These are phyloP conservation scores for Schizotus pectinicornis DNA, from an alignment of 2,888 invertebrate genomes.

Conservation along the genomic window DNA sequence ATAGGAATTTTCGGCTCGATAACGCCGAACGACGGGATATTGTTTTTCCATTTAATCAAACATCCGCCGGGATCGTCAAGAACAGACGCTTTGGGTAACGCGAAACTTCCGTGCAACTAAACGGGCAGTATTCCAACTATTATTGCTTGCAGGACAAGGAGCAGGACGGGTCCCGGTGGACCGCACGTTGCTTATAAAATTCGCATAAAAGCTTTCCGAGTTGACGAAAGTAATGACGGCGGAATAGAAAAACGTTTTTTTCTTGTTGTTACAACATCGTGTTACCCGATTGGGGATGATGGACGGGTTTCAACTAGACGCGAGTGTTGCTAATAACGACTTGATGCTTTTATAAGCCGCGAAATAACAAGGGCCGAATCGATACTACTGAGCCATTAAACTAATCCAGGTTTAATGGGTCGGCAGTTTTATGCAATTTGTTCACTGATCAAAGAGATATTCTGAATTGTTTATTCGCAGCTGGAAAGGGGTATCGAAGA, in stretches of 20 bases:
- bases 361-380: constrained; percentile 13
- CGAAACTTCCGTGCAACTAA: constrained; percentile 2
- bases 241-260: constrained; percentile 15
- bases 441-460: constrained; percentile 24
- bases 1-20: not conserved
- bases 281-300: constrained; percentile 15
- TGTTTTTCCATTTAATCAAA: constrained; percentile 5
- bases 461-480: constrained; percentile 21
- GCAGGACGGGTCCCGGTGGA: not conserved
- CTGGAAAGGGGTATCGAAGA: constrained; percentile 8
- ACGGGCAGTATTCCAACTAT: no score
- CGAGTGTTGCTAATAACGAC: constrained; percentile 4
- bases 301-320: constrained; percentile 16
- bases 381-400: constrained; percentile 20
- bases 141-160: no score
- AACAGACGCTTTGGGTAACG: constrained; percentile 14
- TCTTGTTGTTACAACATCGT: constrained; percentile 9
- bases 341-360: constrained; percentile 11
- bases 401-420: constrained; percentile 26
- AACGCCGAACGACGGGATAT: no score
- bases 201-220: constrained; percentile 18
- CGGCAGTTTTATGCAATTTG: constrained; percentile 21
- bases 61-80: constrained; percentile 8
- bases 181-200: constrained; percentile 1
- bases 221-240: constrained; percentile 10